Conservation (phyloP, 2,113 vertebrate species). For the Tricholaema leucomelas region DNA sequence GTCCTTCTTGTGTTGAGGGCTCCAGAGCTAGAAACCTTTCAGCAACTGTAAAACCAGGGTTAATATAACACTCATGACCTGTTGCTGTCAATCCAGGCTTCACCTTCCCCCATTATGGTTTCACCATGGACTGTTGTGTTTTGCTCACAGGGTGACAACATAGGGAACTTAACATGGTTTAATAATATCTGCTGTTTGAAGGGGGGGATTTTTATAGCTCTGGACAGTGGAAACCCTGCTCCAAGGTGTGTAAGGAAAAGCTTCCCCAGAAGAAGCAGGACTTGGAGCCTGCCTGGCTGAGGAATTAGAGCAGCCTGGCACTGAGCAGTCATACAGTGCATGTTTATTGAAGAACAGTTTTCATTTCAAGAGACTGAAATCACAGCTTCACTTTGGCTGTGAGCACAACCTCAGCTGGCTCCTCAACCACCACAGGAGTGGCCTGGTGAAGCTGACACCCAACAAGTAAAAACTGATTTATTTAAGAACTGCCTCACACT, state of each 20-base stretch:
- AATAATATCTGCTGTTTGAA: background rate
- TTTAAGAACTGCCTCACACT: background rate
- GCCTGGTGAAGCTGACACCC: background rate
- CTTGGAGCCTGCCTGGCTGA: background rate
- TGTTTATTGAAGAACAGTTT: background rate
- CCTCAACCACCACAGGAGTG: background rate
- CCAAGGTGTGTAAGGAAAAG: background rate
- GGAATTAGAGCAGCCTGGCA: background rate
- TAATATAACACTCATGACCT: fast-evolving
- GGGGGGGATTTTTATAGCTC: background rate
- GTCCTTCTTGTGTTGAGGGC: too few species aligned
- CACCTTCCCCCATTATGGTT: fast-evolving
- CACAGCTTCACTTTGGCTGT: background rate
- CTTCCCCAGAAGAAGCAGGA: background rate
- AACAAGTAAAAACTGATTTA: slow-evolving; percentile 12
- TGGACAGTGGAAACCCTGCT: fast-evolving
- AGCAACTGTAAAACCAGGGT: too few species aligned
- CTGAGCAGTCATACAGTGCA: background rate
- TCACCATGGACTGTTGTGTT: fast-evolving
- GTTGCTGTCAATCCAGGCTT: background rate
- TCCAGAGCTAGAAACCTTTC: too few species aligned
- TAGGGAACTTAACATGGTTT: fast-evolving
- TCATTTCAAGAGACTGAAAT: background rate
- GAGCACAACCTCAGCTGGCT: background rate
- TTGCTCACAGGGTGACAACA: background rate